A percentile compares a stretch with the other conserved stretches of the same genome.
Evolutionary conservation across 1,140 invertebrate genomes (phyloP).

Genomic region (Periplaneta americana): DNA sequence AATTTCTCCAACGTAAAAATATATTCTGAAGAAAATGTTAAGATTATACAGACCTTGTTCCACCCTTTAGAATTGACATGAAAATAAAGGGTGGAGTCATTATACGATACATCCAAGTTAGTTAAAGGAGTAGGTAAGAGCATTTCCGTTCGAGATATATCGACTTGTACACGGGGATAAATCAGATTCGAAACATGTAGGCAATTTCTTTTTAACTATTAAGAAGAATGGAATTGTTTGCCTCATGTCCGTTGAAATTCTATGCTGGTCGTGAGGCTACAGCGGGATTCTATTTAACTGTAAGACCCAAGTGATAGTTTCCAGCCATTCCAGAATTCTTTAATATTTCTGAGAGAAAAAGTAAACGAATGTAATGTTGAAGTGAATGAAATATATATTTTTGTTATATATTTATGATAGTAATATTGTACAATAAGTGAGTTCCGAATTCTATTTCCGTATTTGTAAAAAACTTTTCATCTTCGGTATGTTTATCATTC

Average conservation of each 20-base stretch:
- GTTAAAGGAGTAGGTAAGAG: not conserved
- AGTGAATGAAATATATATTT: too few relatives aligned
- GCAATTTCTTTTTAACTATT: not conserved
- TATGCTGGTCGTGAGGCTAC: too few relatives aligned
- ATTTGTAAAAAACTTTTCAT: too few relatives aligned
- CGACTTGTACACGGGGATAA: not conserved
- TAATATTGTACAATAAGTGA: too few relatives aligned
- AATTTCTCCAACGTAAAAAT: not conserved
- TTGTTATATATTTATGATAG: too few relatives aligned
- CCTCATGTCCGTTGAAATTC: not conserved
- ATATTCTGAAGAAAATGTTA: not conserved
- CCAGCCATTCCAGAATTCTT: too few relatives aligned
- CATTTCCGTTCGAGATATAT: not conserved
- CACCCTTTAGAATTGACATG: not conserved
- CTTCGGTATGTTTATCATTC: too few relatives aligned
- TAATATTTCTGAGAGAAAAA: too few relatives aligned
- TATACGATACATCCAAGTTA: not conserved
- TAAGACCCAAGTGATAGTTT: too few relatives aligned
- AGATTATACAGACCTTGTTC: not conserved
- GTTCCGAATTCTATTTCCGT: too few relatives aligned
- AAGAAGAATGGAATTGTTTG: not conserved
- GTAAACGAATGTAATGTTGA: too few relatives aligned
- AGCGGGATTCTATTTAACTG: too few relatives aligned
- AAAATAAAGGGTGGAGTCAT: not conserved
- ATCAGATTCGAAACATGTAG: not conserved